Conservation (phyloP, 1,140 invertebrate genomes). For the Pseudomyrmex pallidus region DNA sequence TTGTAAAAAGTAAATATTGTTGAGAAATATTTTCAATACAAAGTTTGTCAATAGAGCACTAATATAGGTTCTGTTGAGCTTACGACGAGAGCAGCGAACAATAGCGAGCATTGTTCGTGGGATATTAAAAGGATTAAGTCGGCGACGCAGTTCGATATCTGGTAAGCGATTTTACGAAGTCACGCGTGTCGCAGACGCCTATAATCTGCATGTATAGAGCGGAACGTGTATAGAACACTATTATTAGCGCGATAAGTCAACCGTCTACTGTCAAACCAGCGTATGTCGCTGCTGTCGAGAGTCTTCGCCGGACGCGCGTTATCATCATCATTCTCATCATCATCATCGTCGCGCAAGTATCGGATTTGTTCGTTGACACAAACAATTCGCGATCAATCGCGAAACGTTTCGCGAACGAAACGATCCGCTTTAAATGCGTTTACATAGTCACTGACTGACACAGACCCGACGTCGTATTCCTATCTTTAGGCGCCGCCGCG, state of each 20-base stretch:
- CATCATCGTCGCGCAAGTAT: constrained; percentile 18
- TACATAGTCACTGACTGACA: constrained; percentile 53
- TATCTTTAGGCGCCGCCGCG: constrained; percentile 41
- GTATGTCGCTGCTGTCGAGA: neutral
- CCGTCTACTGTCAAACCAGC: constrained; percentile 39
- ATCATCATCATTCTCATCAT: constrained; percentile 17
- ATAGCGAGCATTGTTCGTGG: constrained; percentile 25
- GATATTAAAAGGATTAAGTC: constrained; percentile 33
- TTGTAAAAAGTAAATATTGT: neutral
- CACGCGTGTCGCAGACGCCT: constrained; percentile 10
- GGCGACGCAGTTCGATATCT: constrained; percentile 38
- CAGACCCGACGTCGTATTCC: constrained; percentile 36
- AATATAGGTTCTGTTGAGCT: neutral
- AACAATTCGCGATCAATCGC: constrained; percentile 36
- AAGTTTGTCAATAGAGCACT: neutral
- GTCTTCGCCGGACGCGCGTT: constrained; percentile 2
- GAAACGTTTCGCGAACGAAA: constrained; percentile 15
- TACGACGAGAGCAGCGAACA: constrained; percentile 11
- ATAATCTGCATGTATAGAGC: neutral
- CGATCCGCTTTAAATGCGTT: constrained; percentile 54
- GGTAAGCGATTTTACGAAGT: constrained; percentile 42
- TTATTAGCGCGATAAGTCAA: constrained; percentile 54
- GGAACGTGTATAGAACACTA: neutral
- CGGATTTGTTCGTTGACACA: neutral
- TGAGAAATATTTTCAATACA: neutral